Evolutionary conservation across 2,113 vertebrate species (phyloP).

Genomic region (Sinocyclocheilus anophthalmus): DNA sequence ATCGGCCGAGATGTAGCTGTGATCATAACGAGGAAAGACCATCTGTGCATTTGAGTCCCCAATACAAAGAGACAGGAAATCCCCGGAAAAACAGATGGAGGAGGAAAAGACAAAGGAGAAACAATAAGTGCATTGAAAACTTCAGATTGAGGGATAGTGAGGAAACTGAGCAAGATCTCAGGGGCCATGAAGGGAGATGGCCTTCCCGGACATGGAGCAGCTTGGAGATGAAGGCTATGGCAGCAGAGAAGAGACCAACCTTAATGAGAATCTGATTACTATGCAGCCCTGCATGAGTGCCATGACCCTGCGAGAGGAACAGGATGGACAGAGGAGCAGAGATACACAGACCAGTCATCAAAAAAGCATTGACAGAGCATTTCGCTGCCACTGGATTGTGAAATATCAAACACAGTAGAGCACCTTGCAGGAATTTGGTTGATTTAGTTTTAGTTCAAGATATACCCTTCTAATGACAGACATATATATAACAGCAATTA

Average conservation of each 20-base stretch:
- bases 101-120: constrained; percentile 6
- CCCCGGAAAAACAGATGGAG: constrained; percentile 13
- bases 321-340: constrained; percentile 54
- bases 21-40: constrained; percentile 87
- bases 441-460: neutral
- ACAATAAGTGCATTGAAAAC: neutral
- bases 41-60: constrained; percentile 73
- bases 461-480: neutral
- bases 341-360: constrained; percentile 13
- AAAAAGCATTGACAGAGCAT: constrained; percentile 29
- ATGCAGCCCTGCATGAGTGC: constrained; percentile 72
- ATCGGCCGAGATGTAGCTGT: constrained; percentile 86
- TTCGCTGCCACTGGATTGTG: neutral
- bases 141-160: constrained; percentile 5
- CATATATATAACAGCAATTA: neutral
- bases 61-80: neutral
- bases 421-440: neutral
- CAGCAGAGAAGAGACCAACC: constrained; percentile 71
- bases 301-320: constrained; percentile 67
- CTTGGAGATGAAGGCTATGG: constrained; percentile 35
- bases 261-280: constrained; percentile 83
- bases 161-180: constrained; percentile 30
- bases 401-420: neutral
- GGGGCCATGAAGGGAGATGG: constrained; percentile 49
- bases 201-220: constrained; percentile 23